Evolutionary conservation across 1,140 invertebrate species (phyloP), one percentile per base, ranked within the genome.

Genomic region (Leptinotarsa texana): DNA sequence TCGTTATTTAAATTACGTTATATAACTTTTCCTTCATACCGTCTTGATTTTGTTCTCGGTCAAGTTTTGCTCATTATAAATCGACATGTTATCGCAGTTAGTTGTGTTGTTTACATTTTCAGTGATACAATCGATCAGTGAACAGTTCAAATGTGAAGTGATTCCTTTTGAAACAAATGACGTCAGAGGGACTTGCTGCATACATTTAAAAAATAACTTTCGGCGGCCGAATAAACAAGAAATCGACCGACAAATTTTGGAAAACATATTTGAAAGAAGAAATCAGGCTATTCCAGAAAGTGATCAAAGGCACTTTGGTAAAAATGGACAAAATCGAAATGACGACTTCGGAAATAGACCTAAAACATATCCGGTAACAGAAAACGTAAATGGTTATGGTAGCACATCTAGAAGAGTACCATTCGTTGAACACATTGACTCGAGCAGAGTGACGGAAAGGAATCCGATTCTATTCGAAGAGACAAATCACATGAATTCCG

Each of bases 111-210:
- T 65, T 24, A 15, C 27, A 33, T 65, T 65, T 15, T 65, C 13
- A 15, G 27, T 33, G 63, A 21, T 65, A 15, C 63, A 21, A 24
- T 21, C 63, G 63, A 21, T 6, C 3, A 33, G 63, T 33, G 27
- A 65, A 33, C 63, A 65, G 21, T 22, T 13, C 63, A 22, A 65
- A 65, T 65, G 63, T 33, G 21, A 65, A 21, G 21, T 65, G 27
- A 21, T 65, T 15, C 21, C 63, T 65, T 22, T 65, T 21, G 63
- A 65, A 65, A 65, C 63, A 22, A 33, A 65, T 33, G 63, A 65
- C 2, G 21, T 65, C 63, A 65, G 21, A 65, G 63, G 63, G 11
- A 17, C 15, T 15, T 65, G 63, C 11, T 65, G 63, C 21, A 21
- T 65, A 24, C 21, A 65, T 21, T 8, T 24, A 2, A 65, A 65